These are phyloP conservation scores for Caprella mutica DNA, from an alignment of 2,888 invertebrate species.

Conservation along the genomic window DNA sequence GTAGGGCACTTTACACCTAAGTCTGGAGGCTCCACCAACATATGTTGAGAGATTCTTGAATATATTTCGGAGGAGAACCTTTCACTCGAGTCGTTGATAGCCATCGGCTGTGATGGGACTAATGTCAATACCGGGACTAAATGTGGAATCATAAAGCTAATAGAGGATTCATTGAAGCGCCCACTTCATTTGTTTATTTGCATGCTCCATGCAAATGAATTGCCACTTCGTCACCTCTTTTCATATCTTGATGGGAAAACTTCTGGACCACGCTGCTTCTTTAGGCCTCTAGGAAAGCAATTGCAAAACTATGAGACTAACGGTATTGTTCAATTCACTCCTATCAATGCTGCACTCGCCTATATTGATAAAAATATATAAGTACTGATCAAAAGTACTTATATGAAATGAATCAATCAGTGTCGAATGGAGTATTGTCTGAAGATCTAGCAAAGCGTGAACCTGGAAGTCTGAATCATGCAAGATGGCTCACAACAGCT, in stretches of 20 bases:
- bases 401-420: background rate
- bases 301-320: background rate
- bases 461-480: background rate
- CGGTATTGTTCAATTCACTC: background rate
- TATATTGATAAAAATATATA: background rate
- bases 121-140: slow-evolving; percentile 7
- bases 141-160: background rate
- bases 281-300: background rate
- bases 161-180: background rate
- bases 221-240: slow-evolving; percentile 3
- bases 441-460: background rate
- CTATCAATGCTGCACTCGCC: background rate
- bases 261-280: background rate
- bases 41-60: too few species aligned
- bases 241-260: background rate
- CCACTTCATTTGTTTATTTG: slow-evolving; percentile 5
- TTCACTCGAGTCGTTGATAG: too few species aligned
- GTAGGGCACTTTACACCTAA: background rate
- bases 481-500: background rate
- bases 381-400: background rate
- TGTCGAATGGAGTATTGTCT: background rate
- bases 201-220: slow-evolving; percentile 8
- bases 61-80: too few species aligned
- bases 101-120: background rate
- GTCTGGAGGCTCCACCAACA: background rate